Conservation (phyloP, 2,888 invertebrate species). For the Plebejus argus region DNA sequence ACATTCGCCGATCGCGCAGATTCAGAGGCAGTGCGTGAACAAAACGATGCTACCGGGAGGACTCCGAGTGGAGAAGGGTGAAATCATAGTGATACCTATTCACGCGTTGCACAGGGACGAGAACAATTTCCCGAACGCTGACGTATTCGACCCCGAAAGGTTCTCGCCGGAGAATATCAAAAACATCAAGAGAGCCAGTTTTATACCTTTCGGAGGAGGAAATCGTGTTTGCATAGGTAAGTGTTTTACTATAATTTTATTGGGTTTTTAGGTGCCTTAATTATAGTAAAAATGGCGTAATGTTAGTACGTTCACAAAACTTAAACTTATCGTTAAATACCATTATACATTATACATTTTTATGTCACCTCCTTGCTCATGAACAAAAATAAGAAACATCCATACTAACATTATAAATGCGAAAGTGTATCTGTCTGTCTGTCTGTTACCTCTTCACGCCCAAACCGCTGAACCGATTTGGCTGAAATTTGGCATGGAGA, state of each 20-base stretch:
- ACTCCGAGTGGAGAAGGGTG: constrained; percentile 49
- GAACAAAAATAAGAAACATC: too few relatives aligned
- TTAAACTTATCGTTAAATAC: too few relatives aligned
- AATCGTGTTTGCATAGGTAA: constrained; percentile 75
- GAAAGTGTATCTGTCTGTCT: too few relatives aligned
- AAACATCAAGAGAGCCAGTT: constrained; percentile 57
- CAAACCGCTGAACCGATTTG: too few relatives aligned
- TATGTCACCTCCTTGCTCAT: too few relatives aligned
- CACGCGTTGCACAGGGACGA: constrained; percentile 53
- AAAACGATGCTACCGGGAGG: constrained; percentile 55
- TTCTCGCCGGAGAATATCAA: constrained; percentile 46
- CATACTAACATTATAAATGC: too few relatives aligned
- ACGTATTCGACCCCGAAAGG: constrained; percentile 50
- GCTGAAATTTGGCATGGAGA: too few relatives aligned
- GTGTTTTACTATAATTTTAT: constrained; percentile 37
- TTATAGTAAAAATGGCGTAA: too few relatives aligned
- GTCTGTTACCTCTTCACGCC: too few relatives aligned
- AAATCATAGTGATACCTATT: constrained; percentile 44
- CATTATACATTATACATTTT: too few relatives aligned
- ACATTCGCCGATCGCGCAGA: constrained; percentile 62
- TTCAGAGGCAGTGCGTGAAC: constrained; percentile 55
- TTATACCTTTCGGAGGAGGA: constrained; percentile 75
- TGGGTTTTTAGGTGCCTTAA: too few relatives aligned
- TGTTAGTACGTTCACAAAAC: too few relatives aligned
- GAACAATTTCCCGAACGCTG: constrained; percentile 53